These are phyloP conservation scores for Ennomos quercinarius DNA, from an alignment of 2,888 invertebrate species.

Conservation along the genomic window DNA sequence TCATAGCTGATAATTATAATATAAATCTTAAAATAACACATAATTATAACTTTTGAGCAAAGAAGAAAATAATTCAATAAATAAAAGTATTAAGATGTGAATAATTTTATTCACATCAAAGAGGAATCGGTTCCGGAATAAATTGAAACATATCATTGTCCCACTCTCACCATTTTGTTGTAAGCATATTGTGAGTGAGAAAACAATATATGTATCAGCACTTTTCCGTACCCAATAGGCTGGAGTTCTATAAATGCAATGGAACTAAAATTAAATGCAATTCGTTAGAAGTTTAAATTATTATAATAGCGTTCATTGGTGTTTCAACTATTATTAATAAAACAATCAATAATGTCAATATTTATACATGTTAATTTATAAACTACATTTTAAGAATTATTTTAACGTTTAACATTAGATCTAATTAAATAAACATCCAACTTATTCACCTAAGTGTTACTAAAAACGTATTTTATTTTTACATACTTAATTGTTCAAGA, in stretches of 20 bases:
- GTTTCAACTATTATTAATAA: conserved; percentile 48
- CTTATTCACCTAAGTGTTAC: too few relatives aligned
- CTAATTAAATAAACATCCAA: too few relatives aligned
- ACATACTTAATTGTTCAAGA: too few relatives aligned
- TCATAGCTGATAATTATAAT: conserved; percentile 7
- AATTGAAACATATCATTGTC: too few relatives aligned
- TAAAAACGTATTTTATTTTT: too few relatives aligned
- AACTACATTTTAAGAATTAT: neutral
- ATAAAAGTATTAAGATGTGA: conserved; percentile 18
- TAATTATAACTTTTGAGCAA: conserved; percentile 62
- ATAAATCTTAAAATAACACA: conserved; percentile 33
- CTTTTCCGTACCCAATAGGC: too few relatives aligned
- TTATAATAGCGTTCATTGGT: conserved; percentile 74
- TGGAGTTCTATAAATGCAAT: conserved; percentile 53
- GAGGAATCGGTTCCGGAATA: too few relatives aligned
- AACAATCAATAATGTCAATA: conserved; percentile 6
- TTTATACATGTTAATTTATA: conserved; percentile 13
- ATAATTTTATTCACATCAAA: too few relatives aligned
- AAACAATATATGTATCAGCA: too few relatives aligned
- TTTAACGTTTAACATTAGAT: neutral
- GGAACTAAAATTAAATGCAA: conserved; percentile 57
- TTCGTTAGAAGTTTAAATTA: conserved; percentile 43
- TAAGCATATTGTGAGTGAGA: too few relatives aligned
- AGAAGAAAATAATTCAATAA: conserved; percentile 44
- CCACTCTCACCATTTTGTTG: too few relatives aligned